A percentile compares a stretch with the other conserved stretches of the same genome.
phyloP scores from a whole-genome alignment of 2,888 invertebrate species.

The Drosophila pullipes region DNA sequence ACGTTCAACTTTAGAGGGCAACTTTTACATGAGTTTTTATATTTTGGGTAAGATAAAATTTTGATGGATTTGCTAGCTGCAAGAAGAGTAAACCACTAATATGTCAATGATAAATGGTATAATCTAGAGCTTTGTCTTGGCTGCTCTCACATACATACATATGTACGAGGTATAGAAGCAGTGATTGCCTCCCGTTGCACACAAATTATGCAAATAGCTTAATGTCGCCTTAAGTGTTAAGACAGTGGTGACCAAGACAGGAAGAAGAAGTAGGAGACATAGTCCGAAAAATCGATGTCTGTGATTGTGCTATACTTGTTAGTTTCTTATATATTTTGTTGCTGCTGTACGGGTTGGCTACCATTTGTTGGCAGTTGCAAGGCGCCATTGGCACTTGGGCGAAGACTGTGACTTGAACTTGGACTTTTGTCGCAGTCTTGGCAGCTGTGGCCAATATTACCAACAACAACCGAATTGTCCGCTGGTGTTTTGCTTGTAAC shows the following conservation, averaged over 20 bases:
- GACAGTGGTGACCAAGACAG: constrained; percentile 52
- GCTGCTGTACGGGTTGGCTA: constrained; percentile 43
- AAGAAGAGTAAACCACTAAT: constrained; percentile 29
- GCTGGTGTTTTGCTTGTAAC: constrained; percentile 69
- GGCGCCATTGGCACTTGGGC: constrained; percentile 57
- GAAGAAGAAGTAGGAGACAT: constrained; percentile 1
- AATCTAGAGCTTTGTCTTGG: constrained; percentile 15
- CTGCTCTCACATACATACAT: neutral
- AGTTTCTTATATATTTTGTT: constrained; percentile 33
- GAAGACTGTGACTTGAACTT: constrained; percentile 48
- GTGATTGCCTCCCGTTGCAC: constrained; percentile 48
- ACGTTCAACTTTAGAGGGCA: constrained; percentile 13
- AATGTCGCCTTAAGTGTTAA: constrained; percentile 74
- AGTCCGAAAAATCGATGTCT: constrained; percentile 30
- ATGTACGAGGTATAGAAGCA: constrained; percentile 21
- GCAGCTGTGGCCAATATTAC: constrained; percentile 67
- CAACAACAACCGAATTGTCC: constrained; percentile 43
- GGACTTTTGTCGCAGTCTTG: constrained; percentile 58
- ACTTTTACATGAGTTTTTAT: neutral
- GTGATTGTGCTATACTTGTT: constrained; percentile 46
- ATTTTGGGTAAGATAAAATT: constrained; percentile 26
- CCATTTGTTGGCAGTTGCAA: constrained; percentile 47
- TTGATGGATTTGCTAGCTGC: constrained; percentile 11
- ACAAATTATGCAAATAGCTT: constrained; percentile 78
- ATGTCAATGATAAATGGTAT: constrained; percentile 71